These are phyloP conservation scores for Mastigias papua DNA, from an alignment of 30 jellyfish, hydroid and myxozoan genomes.

Conservation along the genomic window DNA sequence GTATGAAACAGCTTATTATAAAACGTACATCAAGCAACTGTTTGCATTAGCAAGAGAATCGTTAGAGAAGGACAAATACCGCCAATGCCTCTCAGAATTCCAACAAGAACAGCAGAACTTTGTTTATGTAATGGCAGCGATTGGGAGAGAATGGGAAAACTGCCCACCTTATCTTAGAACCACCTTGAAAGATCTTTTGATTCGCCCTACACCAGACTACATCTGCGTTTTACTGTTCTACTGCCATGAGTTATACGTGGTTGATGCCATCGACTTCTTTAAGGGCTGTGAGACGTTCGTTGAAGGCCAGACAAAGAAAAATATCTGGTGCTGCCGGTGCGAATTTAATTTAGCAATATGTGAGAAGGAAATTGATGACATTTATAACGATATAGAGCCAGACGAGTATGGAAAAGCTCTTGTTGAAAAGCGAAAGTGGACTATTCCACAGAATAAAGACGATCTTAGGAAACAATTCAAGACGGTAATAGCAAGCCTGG, in stretches of 20 bases:
- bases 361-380: neutral
- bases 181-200: neutral
- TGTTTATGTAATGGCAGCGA: neutral
- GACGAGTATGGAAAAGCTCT: constrained; percentile 8
- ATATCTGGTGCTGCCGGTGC: constrained; percentile 22
- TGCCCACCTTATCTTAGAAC: neutral
- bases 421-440: neutral
- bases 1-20: neutral
- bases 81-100: constrained; percentile 23
- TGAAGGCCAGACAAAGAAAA: neutral
- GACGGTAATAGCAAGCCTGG: neutral
- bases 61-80: constrained; percentile 15
- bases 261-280: constrained; percentile 3
- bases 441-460: neutral
- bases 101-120: constrained; percentile 18
- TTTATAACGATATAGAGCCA: neutral
- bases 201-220: constrained; percentile 17
- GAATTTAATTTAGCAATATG: neutral
- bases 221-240: constrained; percentile 7
- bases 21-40: neutral
- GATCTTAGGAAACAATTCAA: neutral
- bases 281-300: constrained; percentile 36
- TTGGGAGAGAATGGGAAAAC: neutral
- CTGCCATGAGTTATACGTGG: neutral
- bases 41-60: constrained; percentile 17